Conservation (phyloP, 2,888 invertebrate genomes). For the Timandra comae region DNA sequence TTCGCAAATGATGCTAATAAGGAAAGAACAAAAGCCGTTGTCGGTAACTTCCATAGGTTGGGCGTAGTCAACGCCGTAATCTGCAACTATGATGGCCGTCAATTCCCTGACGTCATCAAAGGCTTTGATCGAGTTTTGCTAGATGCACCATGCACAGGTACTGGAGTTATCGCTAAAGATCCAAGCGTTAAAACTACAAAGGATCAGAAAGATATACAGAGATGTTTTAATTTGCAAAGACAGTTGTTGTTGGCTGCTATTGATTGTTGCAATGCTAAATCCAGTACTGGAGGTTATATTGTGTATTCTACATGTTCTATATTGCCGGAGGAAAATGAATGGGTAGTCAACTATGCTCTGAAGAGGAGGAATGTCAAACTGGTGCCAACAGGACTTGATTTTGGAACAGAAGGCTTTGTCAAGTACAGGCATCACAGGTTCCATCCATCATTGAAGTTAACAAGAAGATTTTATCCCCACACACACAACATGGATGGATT, state of each 20-base stretch:
- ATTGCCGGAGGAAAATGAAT: constrained; percentile 98
- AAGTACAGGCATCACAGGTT: constrained; percentile 91
- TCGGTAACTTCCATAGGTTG: constrained; percentile 97
- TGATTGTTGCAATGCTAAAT: constrained; percentile 95
- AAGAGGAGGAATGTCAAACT: constrained; percentile 95
- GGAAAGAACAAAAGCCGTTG: constrained; percentile 92
- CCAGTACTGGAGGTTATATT: constrained; percentile 93
- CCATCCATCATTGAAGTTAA: constrained; percentile 92
- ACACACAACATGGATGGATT: constrained; percentile 99
- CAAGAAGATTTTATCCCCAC: constrained; percentile 97
- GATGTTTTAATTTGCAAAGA: constrained; percentile 94
- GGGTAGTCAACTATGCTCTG: constrained; percentile 96
- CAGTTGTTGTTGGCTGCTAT: constrained; percentile 96
- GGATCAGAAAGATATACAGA: constrained; percentile 91
- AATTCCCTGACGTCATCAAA: constrained; percentile 88
- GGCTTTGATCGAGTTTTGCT: constrained; percentile 96
- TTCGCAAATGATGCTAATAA: constrained; percentile 97
- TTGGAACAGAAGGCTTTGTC: constrained; percentile 96
- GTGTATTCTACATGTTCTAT: constrained; percentile 99
- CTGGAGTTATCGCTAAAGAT: constrained; percentile 98
- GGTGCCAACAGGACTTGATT: constrained; percentile 94
- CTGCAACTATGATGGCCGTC: constrained; percentile 91
- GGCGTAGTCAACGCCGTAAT: constrained; percentile 96
- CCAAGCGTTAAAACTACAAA: constrained; percentile 96
- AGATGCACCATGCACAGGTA: constrained; percentile 99